A percentile compares a stretch with the other conserved stretches of the same genome.
These are phyloP conservation scores for Shinisaurus crocodilurus DNA, from an alignment of 2,113 vertebrate genomes.

Conservation along the genomic window DNA sequence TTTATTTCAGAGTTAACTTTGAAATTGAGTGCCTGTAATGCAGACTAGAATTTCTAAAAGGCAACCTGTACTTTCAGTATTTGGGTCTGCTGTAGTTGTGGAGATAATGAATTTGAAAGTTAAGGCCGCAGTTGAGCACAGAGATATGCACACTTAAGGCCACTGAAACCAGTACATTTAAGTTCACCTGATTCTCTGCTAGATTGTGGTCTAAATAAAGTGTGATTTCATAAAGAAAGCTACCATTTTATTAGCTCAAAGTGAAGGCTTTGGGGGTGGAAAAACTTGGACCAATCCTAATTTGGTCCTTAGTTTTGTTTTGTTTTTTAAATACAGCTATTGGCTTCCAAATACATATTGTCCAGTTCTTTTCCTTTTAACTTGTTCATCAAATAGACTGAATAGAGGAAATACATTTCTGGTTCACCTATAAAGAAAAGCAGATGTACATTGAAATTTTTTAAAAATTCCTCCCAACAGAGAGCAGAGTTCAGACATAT, in stretches of 20 bases:
- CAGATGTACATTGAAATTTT: conserved; percentile 35
- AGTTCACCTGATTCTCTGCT: background rate
- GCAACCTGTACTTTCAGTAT: background rate
- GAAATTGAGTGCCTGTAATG: conserved; percentile 13
- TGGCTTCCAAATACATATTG: background rate
- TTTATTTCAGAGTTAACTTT: conserved; percentile 1
- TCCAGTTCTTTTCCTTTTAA: background rate
- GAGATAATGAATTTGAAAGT: background rate
- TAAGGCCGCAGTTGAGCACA: background rate
- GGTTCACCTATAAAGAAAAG: background rate
- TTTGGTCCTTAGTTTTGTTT: background rate
- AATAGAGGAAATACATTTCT: background rate
- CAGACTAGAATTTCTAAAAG: background rate
- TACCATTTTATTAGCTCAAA: background rate
- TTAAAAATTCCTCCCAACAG: conserved; percentile 65
- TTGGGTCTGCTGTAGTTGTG: background rate
- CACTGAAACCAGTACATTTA: background rate
- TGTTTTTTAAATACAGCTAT: background rate
- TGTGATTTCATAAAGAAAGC: background rate
- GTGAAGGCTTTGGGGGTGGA: background rate
- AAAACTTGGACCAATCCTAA: background rate
- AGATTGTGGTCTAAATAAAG: background rate
- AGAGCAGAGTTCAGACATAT: conserved; percentile 84
- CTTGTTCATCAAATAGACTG: background rate
- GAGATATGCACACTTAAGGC: background rate